Percentiles rank a stretch among this genome's conserved stretches.
These are phyloP conservation scores for Centropristis striata DNA, from an alignment of 2,113 vertebrate species.

Conservation along the genomic window DNA sequence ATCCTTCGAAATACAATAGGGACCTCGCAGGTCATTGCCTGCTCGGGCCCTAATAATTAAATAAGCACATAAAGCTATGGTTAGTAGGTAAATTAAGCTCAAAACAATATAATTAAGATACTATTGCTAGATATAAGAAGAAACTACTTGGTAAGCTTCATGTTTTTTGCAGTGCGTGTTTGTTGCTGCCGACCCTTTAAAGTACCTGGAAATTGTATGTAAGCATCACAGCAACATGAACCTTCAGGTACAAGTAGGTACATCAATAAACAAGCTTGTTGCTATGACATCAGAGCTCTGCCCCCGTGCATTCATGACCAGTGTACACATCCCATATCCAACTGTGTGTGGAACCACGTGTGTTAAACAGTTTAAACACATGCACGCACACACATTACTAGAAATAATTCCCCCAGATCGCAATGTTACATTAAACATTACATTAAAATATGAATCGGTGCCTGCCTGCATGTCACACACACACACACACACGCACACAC, in stretches of 20 bases:
- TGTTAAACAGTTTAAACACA: background rate
- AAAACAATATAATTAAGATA: no score
- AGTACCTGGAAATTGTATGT: background rate
- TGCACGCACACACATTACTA: background rate
- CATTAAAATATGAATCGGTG: conserved; percentile 38
- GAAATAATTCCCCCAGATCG: background rate
- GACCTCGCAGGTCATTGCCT: no score
- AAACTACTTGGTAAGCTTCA: no score
- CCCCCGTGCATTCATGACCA: background rate
- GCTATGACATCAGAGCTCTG: background rate
- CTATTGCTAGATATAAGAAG: no score
- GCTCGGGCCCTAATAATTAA: no score
- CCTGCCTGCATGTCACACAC: conserved; percentile 1
- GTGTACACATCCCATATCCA: background rate
- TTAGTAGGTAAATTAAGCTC: no score
- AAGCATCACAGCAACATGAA: background rate
- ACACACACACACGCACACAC: conserved; percentile 32
- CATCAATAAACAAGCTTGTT: background rate
- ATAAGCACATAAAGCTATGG: no score
- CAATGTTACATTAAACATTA: no score
- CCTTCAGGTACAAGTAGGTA: background rate
- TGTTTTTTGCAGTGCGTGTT: no score
- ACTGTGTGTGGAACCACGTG: background rate
- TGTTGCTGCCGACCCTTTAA: background rate
- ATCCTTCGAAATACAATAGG: no score